Evolutionary conservation across 1,140 invertebrate species (phyloP), one percentile per base, ranked within the genome.

Genomic region (Macrosteles quadrilineatus): DNA sequence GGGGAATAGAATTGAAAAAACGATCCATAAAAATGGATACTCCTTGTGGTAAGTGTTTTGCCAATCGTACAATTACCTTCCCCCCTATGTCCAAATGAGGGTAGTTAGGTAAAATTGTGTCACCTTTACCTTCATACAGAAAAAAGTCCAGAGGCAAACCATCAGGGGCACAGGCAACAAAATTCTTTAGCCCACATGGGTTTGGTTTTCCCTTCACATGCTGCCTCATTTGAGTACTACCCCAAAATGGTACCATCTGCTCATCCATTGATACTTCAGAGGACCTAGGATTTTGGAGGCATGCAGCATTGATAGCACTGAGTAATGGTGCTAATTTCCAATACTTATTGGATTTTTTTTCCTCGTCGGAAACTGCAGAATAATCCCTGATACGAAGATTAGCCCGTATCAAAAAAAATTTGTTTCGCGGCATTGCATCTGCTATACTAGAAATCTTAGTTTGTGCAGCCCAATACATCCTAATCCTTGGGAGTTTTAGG

Each of bases 281-380:
- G 25, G 70, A 69, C 9, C 67, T 63, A 9, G 9, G 9, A 11
- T 72, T 69, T 50, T 68, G n/a, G 25, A 19, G 23, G 67, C 70
- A 72, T 2, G 53, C 70, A 32, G 30, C 65, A 25, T 36, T 57
- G 12, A 72, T 62, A 50, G 30, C n/a, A 1, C 57, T 9, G 1
- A 73, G 31, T n/a, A 73, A 29, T 3, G 70, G 72, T n/a, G 29
- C 2, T 3, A 73, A 43, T 69, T 73, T 73, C 62, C 70, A 73
- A 17, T 63, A 72, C 19, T 69, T 72, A 23, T 57, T 57, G 6
- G 47, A 21, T 25, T 47, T 4, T 47, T 72, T 73, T 63, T 67
- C 57, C 36, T 62, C 53, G 27, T 57, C 25, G 12, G 70, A n/a
- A 6, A 73, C 71, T 64, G 29, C n/a, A 21, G 29, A 27, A 23